Conservation (phyloP, 2,797 vertebrate species). For the Labeo calbasu region DNA sequence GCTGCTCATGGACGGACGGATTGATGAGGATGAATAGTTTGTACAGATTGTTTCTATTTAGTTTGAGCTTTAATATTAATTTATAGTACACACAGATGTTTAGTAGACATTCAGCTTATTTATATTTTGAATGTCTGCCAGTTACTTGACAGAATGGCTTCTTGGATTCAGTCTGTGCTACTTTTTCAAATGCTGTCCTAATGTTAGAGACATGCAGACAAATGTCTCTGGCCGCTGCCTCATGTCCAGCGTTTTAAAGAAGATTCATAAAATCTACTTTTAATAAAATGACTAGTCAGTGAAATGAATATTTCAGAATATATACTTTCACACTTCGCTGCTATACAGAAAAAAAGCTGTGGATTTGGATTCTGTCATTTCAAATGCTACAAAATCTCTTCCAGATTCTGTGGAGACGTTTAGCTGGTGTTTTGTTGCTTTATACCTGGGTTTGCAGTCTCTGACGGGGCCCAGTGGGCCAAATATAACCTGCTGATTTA, state of each 20-base stretch:
- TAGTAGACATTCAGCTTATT: background rate
- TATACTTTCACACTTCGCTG: background rate
- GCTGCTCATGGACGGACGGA: slow-evolving; percentile 52
- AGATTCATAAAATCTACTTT: background rate
- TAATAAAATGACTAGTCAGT: background rate
- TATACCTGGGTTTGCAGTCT: slow-evolving; percentile 39
- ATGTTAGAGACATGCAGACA: no score
- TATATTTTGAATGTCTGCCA: background rate
- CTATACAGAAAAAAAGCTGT: background rate
- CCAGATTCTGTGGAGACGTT: slow-evolving; percentile 2
- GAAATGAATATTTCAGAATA: background rate
- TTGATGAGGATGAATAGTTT: slow-evolving; percentile 47
- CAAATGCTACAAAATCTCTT: background rate
- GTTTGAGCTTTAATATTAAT: background rate
- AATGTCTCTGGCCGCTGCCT: no score
- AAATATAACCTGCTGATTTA: slow-evolving; percentile 57
- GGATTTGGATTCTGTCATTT: background rate
- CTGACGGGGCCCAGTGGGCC: slow-evolving; percentile 42
- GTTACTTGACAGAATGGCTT: background rate
- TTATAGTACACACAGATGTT: background rate
- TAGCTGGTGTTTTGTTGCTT: slow-evolving; percentile 41
- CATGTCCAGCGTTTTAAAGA: background rate
- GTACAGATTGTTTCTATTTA: slow-evolving; percentile 48
- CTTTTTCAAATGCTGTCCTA: no score
- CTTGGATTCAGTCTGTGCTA: background rate